Evolutionary conservation across 1,140 invertebrate genomes (phyloP).

Genomic region (Panulirus ornatus): DNA sequence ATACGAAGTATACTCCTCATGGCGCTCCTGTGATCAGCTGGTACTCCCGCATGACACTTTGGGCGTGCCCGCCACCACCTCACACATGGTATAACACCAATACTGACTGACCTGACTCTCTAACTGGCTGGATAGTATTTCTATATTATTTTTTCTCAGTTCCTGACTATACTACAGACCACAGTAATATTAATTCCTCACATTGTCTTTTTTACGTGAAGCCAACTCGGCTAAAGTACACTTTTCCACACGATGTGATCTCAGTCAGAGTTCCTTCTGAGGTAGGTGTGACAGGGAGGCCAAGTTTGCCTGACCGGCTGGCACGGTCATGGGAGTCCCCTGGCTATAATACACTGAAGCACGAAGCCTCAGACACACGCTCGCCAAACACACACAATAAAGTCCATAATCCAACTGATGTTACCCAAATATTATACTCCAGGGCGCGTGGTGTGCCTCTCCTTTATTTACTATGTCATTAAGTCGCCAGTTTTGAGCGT

Average conservation of each 20-base stretch:
- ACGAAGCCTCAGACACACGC: not conserved
- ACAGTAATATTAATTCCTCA: not conserved
- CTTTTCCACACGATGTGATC: not conserved
- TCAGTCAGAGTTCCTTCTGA: not conserved
- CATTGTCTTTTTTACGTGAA: not conserved
- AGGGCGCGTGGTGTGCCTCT: not conserved
- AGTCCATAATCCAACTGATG: constrained; percentile 5
- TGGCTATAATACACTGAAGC: not conserved
- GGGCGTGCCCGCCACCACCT: not conserved
- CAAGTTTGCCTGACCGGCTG: not conserved
- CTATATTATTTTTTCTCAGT: no score
- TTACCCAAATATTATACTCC: not conserved
- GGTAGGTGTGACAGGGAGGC: not conserved
- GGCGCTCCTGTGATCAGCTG: constrained; percentile 53
- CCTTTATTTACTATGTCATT: no score
- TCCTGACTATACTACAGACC: not conserved
- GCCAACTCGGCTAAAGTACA: not conserved
- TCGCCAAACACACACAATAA: constrained; percentile 14
- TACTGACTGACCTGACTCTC: not conserved
- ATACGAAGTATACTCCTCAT: constrained; percentile 50
- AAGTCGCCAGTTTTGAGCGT: no score
- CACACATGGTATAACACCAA: constrained; percentile 36
- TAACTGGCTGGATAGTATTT: no score
- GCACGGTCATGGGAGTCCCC: not conserved
- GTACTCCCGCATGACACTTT: constrained; percentile 43